These are phyloP conservation scores for Diploptera punctata DNA, from an alignment of 2,888 invertebrate genomes.

Conservation along the genomic window DNA sequence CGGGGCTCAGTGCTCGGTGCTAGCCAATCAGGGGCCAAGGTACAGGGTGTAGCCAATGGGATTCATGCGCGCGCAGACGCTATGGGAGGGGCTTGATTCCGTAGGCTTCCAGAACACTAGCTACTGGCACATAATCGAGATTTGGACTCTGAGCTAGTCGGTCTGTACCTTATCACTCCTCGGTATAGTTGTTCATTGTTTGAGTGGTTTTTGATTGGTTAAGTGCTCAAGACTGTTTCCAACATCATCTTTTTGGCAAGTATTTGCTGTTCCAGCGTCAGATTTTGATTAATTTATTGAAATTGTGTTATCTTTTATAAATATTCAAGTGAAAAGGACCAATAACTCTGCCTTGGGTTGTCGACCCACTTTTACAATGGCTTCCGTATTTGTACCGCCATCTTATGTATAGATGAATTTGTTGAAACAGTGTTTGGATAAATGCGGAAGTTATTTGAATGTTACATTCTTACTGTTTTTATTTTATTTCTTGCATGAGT, in stretches of 20 bases:
- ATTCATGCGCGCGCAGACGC: constrained; percentile 5
- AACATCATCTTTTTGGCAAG: background rate
- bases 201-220: no score
- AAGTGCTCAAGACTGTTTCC: no score
- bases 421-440: no score
- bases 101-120: background rate
- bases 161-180: background rate
- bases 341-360: background rate
- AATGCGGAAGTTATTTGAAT: no score
- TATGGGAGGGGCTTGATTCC: background rate
- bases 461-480: no score
- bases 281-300: no score
- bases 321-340: no score
- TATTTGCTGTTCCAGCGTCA: background rate
- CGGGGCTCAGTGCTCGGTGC: background rate
- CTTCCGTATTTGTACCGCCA: constrained; percentile 5
- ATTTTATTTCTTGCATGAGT: no score
- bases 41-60: constrained; percentile 26
- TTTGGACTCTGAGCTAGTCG: background rate
- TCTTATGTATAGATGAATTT: no score
- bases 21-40: background rate
- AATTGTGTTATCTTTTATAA: no score
- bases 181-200: constrained; percentile 1
- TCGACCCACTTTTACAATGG: constrained; percentile 2
- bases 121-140: background rate